Percentiles rank a stretch among this genome's conserved stretches.
These are phyloP conservation scores for Phymastichus coffea DNA, from an alignment of 1,140 invertebrate genomes.

Conservation along the genomic window DNA sequence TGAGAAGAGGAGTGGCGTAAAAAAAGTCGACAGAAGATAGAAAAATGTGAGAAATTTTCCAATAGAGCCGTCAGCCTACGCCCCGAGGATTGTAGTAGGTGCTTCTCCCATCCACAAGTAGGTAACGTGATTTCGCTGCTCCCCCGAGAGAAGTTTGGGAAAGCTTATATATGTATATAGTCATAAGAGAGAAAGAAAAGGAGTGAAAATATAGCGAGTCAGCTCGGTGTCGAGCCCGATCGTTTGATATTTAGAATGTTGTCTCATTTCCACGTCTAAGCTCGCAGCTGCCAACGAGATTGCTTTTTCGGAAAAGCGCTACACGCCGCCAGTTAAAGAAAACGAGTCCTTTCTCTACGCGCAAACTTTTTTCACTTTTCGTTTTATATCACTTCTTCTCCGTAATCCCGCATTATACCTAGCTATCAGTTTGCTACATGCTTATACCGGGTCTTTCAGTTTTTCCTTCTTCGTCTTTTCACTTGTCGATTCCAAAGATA, in stretches of 20 bases:
- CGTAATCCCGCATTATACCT: too few relatives aligned
- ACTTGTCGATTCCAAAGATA: too few relatives aligned
- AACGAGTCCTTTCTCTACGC: slow-evolving; percentile 13
- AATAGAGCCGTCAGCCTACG: slow-evolving; percentile 16
- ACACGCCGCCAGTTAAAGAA: slow-evolving; percentile 17
- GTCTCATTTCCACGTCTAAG: slow-evolving; percentile 21
- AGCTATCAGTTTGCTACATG: too few relatives aligned
- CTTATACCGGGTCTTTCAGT: too few relatives aligned
- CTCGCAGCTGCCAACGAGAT: slow-evolving; percentile 19
- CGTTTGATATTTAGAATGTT: slow-evolving; percentile 28
- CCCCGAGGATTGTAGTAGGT: not conserved
- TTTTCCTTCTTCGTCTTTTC: not conserved
- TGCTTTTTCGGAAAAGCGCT: slow-evolving; percentile 22
- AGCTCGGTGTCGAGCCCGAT: slow-evolving; percentile 14
- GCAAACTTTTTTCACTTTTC: too few relatives aligned
- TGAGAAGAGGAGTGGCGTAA: too few relatives aligned
- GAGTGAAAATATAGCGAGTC: slow-evolving; percentile 7
- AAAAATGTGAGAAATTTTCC: slow-evolving; percentile 18
- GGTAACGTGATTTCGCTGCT: slow-evolving; percentile 19
- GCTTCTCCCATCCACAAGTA: not conserved
- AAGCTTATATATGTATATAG: too few relatives aligned
- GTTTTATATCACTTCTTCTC: not conserved
- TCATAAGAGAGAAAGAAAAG: not conserved
- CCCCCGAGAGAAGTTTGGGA: not conserved
- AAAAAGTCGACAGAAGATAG: not conserved